These are phyloP conservation scores for Botrylloides violaceus DNA, from an alignment of 23 tunicate genomes.

Conservation along the genomic window DNA sequence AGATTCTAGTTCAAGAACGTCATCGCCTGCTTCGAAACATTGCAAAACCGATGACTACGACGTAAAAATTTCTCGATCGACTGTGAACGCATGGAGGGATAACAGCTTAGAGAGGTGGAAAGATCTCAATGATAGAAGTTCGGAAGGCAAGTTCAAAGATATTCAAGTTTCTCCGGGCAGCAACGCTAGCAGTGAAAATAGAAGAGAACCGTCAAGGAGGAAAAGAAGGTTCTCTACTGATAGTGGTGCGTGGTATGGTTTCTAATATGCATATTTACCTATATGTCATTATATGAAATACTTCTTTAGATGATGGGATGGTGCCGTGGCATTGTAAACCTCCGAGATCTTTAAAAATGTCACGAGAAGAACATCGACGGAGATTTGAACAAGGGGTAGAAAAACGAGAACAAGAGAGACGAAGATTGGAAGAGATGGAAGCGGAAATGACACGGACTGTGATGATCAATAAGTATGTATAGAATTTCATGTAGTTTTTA, in stretches of 20 bases:
- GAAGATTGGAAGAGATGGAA: conserved; percentile 22
- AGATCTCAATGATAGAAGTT: conserved; percentile 8
- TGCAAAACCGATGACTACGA: conserved; percentile 13
- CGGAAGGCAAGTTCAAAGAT: not conserved
- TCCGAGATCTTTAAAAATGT: conserved; percentile 19
- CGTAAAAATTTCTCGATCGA: not conserved
- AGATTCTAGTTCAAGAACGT: conserved; percentile 16
- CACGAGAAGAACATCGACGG: conserved; percentile 62
- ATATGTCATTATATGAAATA: not conserved
- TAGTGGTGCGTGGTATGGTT: conserved; percentile 10
- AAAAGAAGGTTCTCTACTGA: conserved; percentile 22
- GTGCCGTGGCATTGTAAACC: conserved; percentile 25
- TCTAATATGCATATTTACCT: not conserved
- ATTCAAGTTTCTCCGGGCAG: conserved; percentile 7
- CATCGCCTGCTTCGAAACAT: conserved; percentile 17
- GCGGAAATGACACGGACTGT: not conserved
- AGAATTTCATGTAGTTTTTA: no score
- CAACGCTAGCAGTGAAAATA: not conserved
- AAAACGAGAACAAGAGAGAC: conserved; percentile 32
- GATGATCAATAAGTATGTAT: not conserved
- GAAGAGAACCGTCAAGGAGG: conserved; percentile 9
- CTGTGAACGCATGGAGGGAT: not conserved
- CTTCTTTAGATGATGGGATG: conserved; percentile 4
- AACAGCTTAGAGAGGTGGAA: conserved; percentile 15
- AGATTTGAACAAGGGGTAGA: conserved; percentile 58